Conservation (phyloP, 2,888 invertebrate genomes). For the Caenorhabditis sp. region DNA sequence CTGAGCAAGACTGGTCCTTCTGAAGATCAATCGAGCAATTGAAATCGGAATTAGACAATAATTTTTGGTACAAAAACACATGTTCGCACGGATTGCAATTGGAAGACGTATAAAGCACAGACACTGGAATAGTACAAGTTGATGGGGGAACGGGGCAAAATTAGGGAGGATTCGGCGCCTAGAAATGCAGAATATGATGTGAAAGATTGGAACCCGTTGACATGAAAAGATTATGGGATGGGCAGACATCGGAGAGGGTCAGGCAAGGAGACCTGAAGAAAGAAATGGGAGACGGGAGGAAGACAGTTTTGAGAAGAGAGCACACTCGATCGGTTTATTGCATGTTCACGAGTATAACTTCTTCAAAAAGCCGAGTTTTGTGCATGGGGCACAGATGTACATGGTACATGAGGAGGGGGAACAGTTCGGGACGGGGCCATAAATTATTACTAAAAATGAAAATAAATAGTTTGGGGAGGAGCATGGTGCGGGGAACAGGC, state of each 20-base stretch:
- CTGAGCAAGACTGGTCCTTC: background rate
- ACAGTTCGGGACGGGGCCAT: background rate
- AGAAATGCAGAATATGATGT: slow-evolving; percentile 11
- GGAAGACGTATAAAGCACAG: slow-evolving; percentile 24
- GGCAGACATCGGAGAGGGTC: slow-evolving; percentile 3
- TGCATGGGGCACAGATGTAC: slow-evolving; percentile 12
- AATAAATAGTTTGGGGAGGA: slow-evolving; percentile 4
- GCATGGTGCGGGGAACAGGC: slow-evolving; percentile 9
- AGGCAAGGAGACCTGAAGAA: slow-evolving; percentile 11
- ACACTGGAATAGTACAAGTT: slow-evolving; percentile 35
- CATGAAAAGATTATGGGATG: slow-evolving; percentile 30
- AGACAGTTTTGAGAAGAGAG: background rate
- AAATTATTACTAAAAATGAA: slow-evolving; percentile 12
- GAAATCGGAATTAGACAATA: slow-evolving; percentile 12
- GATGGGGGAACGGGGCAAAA: background rate
- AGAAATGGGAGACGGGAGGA: slow-evolving; percentile 20
- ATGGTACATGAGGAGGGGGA: slow-evolving; percentile 22
- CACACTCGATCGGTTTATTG: slow-evolving; percentile 9
- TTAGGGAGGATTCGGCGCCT: slow-evolving; percentile 20
- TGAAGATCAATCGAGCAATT: background rate
- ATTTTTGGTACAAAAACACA: background rate
- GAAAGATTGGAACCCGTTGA: slow-evolving; percentile 24
- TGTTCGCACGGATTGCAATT: slow-evolving; percentile 3
- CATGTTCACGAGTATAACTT: background rate
- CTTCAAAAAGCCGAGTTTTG: slow-evolving; percentile 6